These are phyloP conservation scores for Crax fasciolata DNA, from an alignment of 2,797 vertebrate genomes.

Conservation along the genomic window DNA sequence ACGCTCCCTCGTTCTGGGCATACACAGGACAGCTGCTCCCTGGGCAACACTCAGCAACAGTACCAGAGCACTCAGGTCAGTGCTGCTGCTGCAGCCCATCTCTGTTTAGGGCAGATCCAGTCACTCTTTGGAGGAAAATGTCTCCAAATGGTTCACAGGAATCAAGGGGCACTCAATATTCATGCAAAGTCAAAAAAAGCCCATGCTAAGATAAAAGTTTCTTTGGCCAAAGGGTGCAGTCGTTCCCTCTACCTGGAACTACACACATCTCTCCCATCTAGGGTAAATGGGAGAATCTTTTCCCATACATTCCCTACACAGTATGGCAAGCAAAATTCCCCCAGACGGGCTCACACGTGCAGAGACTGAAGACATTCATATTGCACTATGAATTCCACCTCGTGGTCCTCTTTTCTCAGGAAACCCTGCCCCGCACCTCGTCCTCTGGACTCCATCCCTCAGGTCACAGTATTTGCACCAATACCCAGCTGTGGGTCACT, in stretches of 20 bases:
- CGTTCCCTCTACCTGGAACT: neutral
- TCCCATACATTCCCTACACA: neutral
- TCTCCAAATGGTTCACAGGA: neutral
- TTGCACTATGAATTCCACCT: neutral
- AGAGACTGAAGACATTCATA: neutral
- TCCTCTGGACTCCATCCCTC: neutral
- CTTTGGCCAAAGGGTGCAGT: neutral
- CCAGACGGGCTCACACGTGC: neutral
- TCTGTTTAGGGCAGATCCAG: neutral
- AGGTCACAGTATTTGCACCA: neutral
- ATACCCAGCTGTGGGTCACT: conserved; percentile 62
- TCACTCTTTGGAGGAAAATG: neutral
- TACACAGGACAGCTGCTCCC: neutral
- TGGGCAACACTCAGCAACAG: neutral
- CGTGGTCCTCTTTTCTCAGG: neutral
- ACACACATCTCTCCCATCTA: neutral
- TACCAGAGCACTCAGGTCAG: fast-evolving
- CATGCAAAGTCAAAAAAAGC: neutral
- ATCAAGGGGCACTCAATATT: neutral
- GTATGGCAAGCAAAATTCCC: neutral
- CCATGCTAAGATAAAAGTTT: neutral
- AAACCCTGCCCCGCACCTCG: neutral
- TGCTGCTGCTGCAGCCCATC: neutral
- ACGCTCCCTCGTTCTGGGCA: neutral
- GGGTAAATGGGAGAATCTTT: neutral